Evolutionary conservation across 2,797 vertebrate species (phyloP), one percentile per base, ranked within the genome.

Genomic region (Decapterus maruadsi): DNA sequence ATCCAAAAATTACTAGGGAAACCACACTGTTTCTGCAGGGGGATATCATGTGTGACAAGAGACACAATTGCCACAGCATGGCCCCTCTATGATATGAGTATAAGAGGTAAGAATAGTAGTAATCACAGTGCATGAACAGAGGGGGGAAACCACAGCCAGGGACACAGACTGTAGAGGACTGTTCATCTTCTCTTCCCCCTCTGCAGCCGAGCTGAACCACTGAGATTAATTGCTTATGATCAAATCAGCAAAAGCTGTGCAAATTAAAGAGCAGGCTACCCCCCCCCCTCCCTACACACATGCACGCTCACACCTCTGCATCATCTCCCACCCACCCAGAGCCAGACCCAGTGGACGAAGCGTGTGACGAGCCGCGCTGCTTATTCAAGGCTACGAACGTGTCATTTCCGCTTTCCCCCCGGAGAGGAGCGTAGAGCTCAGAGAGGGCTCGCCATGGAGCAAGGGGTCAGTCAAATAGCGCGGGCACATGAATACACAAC

Each of bases 141-240:
- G 62, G 69, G 66, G 66, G 58, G 26, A 77, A 72, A 66, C 58
- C 56, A 86, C 55, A 85, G 69, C 26, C 38, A 76, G 75, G 80
- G 36, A 79, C 8, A 54, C 14, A 75, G 40, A 14, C 53, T 31
- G 66, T 40, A 72, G 63, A 85, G 51, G 50, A 80, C 81, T 58
- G 80, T 69, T 83, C 84, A 66, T 85, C 75, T 77, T 78, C 72
- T 83, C 82, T 81, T 81, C 71, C 80, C 78, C 78, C 78, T 61
- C 77, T 66, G 82, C 77, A 78, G 85, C 77, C 22, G 45, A 85
- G 88, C 85, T 72, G 78, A 90, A 87, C 92, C 86, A 90, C 87
- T 93, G 92, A 94, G 93, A 95, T 94, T 90, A 94, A 95, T 95
- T 93, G 91, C 90, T 93, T 92, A 92, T 88, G 93, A 95, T 93